Evolutionary conservation across 2,888 invertebrate species (phyloP), one percentile per base, ranked within the genome.

Genomic region (Ophioninae sp.): DNA sequence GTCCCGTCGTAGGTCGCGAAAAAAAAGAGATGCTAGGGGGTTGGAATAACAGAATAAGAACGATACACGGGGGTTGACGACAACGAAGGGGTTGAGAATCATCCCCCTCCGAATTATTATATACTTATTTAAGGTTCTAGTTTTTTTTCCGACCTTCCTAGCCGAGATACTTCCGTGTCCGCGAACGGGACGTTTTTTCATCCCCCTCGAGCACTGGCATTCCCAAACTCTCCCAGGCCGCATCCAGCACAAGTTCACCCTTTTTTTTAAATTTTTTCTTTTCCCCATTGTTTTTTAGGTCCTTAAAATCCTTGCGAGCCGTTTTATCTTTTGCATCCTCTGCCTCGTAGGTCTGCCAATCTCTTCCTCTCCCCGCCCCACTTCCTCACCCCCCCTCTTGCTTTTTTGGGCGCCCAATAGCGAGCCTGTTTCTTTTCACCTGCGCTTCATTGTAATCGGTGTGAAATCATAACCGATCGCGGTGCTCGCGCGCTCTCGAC

Each of bases 381-480:
- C 64, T 59, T 74, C 64, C 50, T 73, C 68, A 23, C 65, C 68
- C 59, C 30, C 37, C 21, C 56, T 56, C 50, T 67, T 72, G 78
- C 41, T 50, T 17, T 50, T 50, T 50, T 50, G 13, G 50, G 50
- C 50, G 13, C 50, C 13, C 17, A 50, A 50, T 13, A 13, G 50
- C 50, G 50, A 17, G 50, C 50, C 50, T 79, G 64, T 79, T 81
- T 85, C 84, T 82, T 86, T 84, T 84, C 79, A 79, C 85, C 79
- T 85, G 85, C 50, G 17, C 86, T 90, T 91, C 91, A 91, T 93
- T 91, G 87, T 93, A 93, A 93, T 93, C 92, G 91, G 93, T 91
- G 93, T 93, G 93, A 93, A 93, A 93, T 93, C 92, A 90, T 93
- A 93, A 93, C 93, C 92, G 92, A 93, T 93, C 92, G 87, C 77